Percentiles rank a stretch among this genome's conserved stretches.
Evolutionary conservation across 2,888 invertebrate genomes (phyloP).

Genomic region (Tinea trinotella): DNA sequence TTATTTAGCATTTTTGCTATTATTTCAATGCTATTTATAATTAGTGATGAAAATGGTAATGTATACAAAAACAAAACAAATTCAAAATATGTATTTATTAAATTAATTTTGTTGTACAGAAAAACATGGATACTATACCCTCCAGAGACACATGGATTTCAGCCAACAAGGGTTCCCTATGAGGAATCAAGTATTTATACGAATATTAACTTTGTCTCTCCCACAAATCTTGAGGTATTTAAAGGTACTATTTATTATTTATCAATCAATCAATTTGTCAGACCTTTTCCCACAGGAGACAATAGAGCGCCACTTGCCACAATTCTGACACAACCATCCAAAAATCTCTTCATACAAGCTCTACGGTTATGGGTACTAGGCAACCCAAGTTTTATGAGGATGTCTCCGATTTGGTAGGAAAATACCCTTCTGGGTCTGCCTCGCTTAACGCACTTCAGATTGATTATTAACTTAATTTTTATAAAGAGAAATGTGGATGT

Average conservation of each 20-base stretch:
- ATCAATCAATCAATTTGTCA: no score
- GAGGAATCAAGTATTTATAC: constrained; percentile 97
- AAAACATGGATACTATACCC: constrained; percentile 95
- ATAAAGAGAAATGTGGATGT: no score
- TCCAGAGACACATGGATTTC: constrained; percentile 78
- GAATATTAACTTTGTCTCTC: constrained; percentile 83
- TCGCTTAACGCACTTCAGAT: no score
- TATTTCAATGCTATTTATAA: constrained; percentile 11
- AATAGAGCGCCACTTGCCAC: no score
- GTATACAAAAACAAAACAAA: constrained; percentile 20
- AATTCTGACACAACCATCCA: no score
- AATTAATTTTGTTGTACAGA: constrained; percentile 50
- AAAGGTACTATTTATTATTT: constrained; percentile 39
- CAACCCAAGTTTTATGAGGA: no score
- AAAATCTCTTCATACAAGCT: no score
- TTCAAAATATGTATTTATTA: constrained; percentile 25
- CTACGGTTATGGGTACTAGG: no score
- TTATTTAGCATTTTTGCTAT: constrained; percentile 7
- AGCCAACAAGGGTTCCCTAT: constrained; percentile 90
- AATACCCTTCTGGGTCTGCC: no score
- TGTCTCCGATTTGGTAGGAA: no score
- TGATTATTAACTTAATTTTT: no score
- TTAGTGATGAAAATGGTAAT: constrained; percentile 14
- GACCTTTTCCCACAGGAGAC: no score
- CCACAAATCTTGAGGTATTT: constrained; percentile 62